Percentiles rank a stretch among this genome's conserved stretches.
Evolutionary conservation across 2,888 invertebrate genomes (phyloP).

Genomic region (Hydropsyche betteni): DNA sequence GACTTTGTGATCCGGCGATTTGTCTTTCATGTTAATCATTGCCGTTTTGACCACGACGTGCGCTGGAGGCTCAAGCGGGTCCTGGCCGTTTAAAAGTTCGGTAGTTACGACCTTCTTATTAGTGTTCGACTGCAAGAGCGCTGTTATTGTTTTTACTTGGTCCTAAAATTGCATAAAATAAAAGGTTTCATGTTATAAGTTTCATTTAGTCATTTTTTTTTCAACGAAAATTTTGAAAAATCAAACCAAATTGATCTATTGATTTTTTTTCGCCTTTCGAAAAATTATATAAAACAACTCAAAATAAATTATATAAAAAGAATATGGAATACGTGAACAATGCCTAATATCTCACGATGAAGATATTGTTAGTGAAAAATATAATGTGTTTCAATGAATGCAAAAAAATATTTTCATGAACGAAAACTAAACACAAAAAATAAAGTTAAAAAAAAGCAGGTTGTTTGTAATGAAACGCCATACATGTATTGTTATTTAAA

Average conservation of each 20-base stretch:
- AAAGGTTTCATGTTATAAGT: not conserved
- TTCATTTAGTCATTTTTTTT: no score
- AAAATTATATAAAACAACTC: no score
- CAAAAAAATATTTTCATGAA: constrained; percentile 36
- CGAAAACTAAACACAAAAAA: constrained; percentile 42
- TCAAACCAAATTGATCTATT: no score
- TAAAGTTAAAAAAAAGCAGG: constrained; percentile 43
- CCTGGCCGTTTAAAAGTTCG: constrained; percentile 47
- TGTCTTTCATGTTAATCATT: no score
- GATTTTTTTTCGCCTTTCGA: no score
- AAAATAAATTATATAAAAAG: no score
- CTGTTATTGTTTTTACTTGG: constrained; percentile 28
- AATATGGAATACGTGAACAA: no score
- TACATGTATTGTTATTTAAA: constrained; percentile 52
- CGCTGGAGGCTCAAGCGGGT: constrained; percentile 46
- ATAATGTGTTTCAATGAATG: not conserved
- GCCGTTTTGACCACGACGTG: constrained; percentile 41
- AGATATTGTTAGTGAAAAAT: not conserved
- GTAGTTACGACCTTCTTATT: constrained; percentile 7
- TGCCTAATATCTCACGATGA: not conserved
- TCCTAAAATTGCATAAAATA: constrained; percentile 36
- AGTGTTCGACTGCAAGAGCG: constrained; percentile 23
- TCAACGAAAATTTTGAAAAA: no score
- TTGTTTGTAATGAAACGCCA: constrained; percentile 52
- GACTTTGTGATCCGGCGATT: not conserved